A percentile compares a stretch with the other conserved stretches of the same genome.
These are phyloP conservation scores for Nycticryphes semicollaris DNA, from an alignment of 2,113 vertebrate species.

Conservation along the genomic window DNA sequence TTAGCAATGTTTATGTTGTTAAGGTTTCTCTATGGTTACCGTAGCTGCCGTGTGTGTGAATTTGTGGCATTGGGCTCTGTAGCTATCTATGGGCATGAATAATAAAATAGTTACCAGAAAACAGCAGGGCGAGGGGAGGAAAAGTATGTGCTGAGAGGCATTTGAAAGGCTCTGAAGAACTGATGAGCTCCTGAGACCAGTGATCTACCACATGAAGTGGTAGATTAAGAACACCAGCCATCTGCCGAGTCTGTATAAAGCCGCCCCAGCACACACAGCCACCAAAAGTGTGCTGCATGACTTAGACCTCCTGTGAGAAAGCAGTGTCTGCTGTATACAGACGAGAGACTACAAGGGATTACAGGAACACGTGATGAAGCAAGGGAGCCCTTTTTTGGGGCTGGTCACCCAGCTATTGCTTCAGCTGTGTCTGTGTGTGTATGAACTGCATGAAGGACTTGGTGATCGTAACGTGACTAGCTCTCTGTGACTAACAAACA, in stretches of 20 bases:
- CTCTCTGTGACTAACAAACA: background rate
- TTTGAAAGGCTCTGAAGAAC: background rate
- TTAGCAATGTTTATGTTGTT: background rate
- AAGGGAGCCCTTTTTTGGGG: background rate
- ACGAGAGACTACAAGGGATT: background rate
- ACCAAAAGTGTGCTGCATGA: background rate
- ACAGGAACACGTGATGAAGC: background rate
- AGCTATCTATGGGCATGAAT: rapidly evolving
- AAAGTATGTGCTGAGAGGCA: background rate
- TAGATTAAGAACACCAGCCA: background rate
- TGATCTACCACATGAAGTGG: background rate
- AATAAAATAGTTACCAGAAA: background rate
- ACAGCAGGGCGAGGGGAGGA: background rate
- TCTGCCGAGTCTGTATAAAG: background rate
- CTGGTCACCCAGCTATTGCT: background rate
- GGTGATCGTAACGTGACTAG: background rate
- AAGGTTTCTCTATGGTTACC: background rate
- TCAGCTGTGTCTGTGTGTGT: background rate
- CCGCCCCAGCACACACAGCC: background rate
- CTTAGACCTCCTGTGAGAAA: background rate
- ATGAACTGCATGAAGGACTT: background rate
- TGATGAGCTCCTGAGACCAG: background rate
- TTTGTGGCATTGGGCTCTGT: background rate
- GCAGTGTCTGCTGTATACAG: background rate
- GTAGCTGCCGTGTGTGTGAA: background rate